phyloP scores from a whole-genome alignment of 2,797 vertebrate genomes.

The Sebastes elongatus region DNA sequence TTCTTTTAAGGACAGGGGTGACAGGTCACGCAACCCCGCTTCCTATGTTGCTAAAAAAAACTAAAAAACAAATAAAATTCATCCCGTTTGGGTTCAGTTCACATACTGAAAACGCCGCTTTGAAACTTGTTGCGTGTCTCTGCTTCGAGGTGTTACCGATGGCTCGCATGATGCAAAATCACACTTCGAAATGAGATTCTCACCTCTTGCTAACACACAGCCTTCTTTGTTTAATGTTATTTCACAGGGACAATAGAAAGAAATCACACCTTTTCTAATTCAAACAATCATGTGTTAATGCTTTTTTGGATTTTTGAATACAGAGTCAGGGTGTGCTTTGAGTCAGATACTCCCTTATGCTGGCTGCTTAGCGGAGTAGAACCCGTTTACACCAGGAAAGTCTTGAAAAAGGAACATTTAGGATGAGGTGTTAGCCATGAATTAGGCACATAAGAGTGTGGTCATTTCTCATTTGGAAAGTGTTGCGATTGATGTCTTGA shows the following conservation, averaged over 20 bases:
- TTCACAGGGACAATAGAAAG: not conserved
- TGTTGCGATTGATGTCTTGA: not conserved
- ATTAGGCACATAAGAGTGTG: not conserved
- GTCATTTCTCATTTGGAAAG: not conserved
- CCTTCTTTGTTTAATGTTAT: not conserved
- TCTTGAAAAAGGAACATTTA: not conserved
- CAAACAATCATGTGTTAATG: not conserved
- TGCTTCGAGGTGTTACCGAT: not conserved
- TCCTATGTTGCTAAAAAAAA: not conserved
- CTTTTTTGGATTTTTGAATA: not conserved
- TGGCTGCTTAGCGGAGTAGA: not conserved
- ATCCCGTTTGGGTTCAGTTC: not conserved
- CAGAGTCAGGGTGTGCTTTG: not conserved
- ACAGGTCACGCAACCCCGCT: not conserved
- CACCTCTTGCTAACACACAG: not conserved
- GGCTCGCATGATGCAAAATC: not conserved
- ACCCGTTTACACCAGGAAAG: not conserved
- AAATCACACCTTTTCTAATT: not conserved
- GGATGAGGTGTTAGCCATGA: not conserved
- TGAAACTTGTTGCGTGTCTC: not conserved
- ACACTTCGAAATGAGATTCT: conserved; percentile 39
- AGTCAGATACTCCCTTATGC: no score
- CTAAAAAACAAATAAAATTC: not conserved
- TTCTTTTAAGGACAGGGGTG: not conserved
- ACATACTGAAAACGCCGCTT: not conserved